These are phyloP conservation scores for Galeruca laticollis DNA, from an alignment of 2,888 invertebrate species.

Conservation along the genomic window DNA sequence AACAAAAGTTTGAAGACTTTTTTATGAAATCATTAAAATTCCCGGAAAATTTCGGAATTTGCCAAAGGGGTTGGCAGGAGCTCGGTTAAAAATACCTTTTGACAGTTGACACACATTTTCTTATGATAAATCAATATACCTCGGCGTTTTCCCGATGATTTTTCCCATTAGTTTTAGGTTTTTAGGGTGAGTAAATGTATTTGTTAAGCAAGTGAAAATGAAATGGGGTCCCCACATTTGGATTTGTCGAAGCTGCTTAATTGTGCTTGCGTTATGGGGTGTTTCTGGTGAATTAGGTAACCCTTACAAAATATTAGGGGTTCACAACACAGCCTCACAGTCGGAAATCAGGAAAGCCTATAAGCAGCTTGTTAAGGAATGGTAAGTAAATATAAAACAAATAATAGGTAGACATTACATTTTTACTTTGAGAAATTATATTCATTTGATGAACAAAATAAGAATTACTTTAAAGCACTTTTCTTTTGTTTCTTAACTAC, in stretches of 20 bases:
- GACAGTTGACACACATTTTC: slow-evolving; percentile 51
- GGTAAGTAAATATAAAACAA: slow-evolving; percentile 69
- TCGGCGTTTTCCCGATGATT: slow-evolving; percentile 36
- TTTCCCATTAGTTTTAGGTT: slow-evolving; percentile 32
- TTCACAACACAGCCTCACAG: slow-evolving; percentile 79
- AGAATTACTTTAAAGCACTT: background rate
- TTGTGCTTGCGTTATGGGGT: slow-evolving; percentile 50
- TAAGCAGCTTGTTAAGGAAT: slow-evolving; percentile 90
- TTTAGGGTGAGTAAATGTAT: slow-evolving; percentile 41
- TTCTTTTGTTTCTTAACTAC: background rate
- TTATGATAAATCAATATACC: slow-evolving; percentile 49
- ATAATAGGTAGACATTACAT: background rate
- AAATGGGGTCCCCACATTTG: slow-evolving; percentile 61
- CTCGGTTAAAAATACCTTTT: slow-evolving; percentile 39
- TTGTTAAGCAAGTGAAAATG: slow-evolving; percentile 53
- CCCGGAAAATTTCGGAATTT: slow-evolving; percentile 24
- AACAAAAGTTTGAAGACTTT: background rate
- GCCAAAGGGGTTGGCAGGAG: slow-evolving; percentile 25
- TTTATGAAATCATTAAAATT: slow-evolving; percentile 15
- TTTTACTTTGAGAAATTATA: no score
- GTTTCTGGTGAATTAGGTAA: slow-evolving; percentile 68
- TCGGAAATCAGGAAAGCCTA: slow-evolving; percentile 91
- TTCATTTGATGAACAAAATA: no score
- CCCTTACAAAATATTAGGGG: slow-evolving; percentile 87
- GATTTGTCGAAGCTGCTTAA: slow-evolving; percentile 53